Conservation (phyloP, 2,113 vertebrate genomes). For the Bufo gargarizans region DNA sequence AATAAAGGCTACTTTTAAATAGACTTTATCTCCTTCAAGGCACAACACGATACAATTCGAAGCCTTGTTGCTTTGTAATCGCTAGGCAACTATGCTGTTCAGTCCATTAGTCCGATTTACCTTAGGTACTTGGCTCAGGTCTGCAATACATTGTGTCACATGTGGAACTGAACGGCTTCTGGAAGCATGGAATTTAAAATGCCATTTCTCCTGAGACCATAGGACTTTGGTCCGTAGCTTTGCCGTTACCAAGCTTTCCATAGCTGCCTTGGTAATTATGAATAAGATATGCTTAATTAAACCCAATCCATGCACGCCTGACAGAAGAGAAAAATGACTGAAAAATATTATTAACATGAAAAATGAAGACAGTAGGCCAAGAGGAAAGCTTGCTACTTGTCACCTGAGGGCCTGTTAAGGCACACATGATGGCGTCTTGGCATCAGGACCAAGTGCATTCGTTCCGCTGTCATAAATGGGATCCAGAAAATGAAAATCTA, state of each 20-base stretch:
- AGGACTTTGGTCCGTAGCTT: conserved; percentile 15
- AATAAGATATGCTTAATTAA: conserved; percentile 47
- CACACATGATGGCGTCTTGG: conserved; percentile 49
- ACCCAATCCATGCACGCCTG: neutral
- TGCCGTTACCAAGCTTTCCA: conserved; percentile 21
- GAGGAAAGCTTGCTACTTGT: conserved; percentile 18
- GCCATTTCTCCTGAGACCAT: conserved; percentile 4
- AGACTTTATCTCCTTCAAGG: neutral
- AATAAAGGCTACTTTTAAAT: conserved; percentile 4
- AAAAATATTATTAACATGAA: conserved; percentile 23
- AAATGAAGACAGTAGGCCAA: conserved; percentile 21
- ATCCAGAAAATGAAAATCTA: conserved; percentile 23
- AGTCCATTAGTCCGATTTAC: conserved; percentile 8
- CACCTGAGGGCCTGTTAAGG: conserved; percentile 41
- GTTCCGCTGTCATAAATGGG: conserved; percentile 28
- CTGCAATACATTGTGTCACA: neutral
- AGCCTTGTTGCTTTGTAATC: conserved; percentile 7
- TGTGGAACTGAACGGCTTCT: neutral
- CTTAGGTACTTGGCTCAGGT: neutral
- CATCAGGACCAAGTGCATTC: conserved; percentile 46
- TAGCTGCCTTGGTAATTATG: conserved; percentile 46
- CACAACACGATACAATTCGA: conserved; percentile 1
- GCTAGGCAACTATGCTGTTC: conserved; percentile 10
- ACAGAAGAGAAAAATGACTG: conserved; percentile 5
- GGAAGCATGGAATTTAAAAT: neutral